Conservation (phyloP, 2,113 vertebrate species). For the Pan troglodytes region NHGRI_mPanTro3-v2.1_pri NC_072419.2:27896001-27896500, state of each 20-base stretch:
- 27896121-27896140: slow-evolving; percentile 50
- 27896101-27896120: slow-evolving; percentile 18
- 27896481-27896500: neutral
- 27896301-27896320: slow-evolving; percentile 20
- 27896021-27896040: neutral
- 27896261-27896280: neutral
- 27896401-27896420: neutral
- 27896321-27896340: slow-evolving; percentile 12
- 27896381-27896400: neutral
- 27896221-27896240: slow-evolving; percentile 15
- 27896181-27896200: slow-evolving; percentile 23
- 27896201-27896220: slow-evolving; percentile 5
- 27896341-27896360: slow-evolving; percentile 38
- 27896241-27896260: neutral
- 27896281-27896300: neutral
- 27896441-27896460: neutral
- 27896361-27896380: neutral
- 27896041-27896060: slow-evolving; percentile 13
- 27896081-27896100: neutral
- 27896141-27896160: slow-evolving; percentile 3
- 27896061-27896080: slow-evolving; percentile 15
- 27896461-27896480: neutral
- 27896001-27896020: slow-evolving; percentile 31
- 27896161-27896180: slow-evolving; percentile 27
- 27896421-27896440: neutral